phyloP scores from a whole-genome alignment of 2,113 vertebrate species.

The Tenrec ecaudatus region DNA sequence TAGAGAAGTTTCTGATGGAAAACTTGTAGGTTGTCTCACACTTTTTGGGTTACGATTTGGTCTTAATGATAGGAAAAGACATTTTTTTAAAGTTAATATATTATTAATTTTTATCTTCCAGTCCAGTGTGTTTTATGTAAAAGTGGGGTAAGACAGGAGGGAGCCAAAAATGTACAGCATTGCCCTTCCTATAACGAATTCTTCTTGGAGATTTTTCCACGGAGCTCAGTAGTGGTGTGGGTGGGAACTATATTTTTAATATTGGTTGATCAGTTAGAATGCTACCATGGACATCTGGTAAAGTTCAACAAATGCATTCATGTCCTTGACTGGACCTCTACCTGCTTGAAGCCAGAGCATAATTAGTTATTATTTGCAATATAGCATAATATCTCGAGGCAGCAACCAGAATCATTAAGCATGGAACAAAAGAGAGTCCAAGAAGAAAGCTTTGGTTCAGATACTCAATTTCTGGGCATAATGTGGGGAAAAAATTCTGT shows the following conservation, averaged over 20 bases:
- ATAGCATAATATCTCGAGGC: too few species aligned
- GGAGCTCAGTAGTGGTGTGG: background rate
- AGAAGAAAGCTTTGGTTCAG: background rate
- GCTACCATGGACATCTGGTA: background rate
- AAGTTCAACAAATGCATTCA: background rate
- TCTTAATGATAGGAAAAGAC: background rate
- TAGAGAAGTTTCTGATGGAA: background rate
- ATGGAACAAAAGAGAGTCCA: background rate
- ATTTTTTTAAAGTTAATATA: background rate
- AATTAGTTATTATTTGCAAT: constrained; percentile 25
- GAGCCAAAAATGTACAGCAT: background rate
- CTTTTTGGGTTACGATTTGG: background rate
- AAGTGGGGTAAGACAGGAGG: too few species aligned
- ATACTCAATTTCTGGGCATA: background rate
- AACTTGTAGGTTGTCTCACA: background rate
- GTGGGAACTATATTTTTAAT: background rate
- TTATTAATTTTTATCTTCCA: background rate
- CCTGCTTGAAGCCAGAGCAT: constrained; percentile 59
- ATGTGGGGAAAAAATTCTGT: background rate
- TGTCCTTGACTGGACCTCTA: constrained; percentile 45
- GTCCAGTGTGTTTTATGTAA: background rate
- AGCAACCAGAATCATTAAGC: constrained; percentile 33
- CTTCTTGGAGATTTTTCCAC: constrained; percentile 20
- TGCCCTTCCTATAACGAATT: background rate
- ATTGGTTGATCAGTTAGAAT: background rate